Conservation (phyloP, 2,113 vertebrate genomes). For the Donacobius atricapilla region DNA sequence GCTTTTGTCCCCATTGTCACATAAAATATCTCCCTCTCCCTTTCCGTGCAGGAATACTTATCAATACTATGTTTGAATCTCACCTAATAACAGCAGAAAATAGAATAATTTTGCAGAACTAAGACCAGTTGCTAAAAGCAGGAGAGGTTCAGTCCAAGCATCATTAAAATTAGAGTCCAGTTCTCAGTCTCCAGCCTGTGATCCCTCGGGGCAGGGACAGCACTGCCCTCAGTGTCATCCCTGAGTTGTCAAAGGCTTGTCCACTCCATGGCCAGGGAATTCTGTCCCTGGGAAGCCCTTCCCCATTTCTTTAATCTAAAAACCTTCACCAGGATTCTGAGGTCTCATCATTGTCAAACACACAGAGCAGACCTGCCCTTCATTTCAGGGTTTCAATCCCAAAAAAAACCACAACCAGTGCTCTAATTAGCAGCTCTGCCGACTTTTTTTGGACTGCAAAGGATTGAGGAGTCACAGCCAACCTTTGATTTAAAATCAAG, state of each 20-base stretch:
- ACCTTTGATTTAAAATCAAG: conserved; percentile 54
- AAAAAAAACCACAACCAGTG: neutral
- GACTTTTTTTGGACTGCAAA: conserved; percentile 15
- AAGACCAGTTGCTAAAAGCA: conserved; percentile 10
- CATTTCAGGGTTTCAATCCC: conserved; percentile 6
- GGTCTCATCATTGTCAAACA: neutral
- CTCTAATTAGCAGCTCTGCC: conserved; percentile 36
- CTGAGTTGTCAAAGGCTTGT: accelerated
- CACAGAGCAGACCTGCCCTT: neutral
- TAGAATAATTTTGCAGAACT: neutral
- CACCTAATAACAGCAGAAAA: neutral
- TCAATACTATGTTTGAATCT: conserved; percentile 31
- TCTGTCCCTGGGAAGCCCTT: neutral
- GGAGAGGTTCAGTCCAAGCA: neutral
- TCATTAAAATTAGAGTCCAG: neutral
- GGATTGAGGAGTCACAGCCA: conserved; percentile 21
- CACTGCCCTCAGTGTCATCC: accelerated
- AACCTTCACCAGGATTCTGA: neutral
- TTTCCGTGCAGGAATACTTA: conserved; percentile 25
- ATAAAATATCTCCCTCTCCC: conserved; percentile 64
- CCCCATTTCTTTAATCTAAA: neutral
- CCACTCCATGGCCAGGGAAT: accelerated
- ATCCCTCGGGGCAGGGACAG: neutral
- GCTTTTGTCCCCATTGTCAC: conserved; percentile 54
- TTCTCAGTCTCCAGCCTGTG: neutral